Evolutionary conservation across 1,140 invertebrate genomes (phyloP).

Genomic region (Triops longicaudatus): DNA sequence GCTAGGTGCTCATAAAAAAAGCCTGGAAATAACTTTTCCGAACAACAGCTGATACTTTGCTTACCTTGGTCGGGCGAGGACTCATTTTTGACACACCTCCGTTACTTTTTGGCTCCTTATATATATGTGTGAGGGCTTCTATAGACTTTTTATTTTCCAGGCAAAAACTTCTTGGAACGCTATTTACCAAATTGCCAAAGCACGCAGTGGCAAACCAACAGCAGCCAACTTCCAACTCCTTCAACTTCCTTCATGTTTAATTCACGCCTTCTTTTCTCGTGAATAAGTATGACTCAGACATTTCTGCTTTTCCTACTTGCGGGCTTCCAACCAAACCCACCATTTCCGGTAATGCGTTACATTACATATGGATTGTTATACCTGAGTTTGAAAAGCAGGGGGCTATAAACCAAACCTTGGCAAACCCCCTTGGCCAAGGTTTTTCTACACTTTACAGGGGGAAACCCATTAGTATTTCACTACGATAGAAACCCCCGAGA

Average conservation of each 20-base stretch:
- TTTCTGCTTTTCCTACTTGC: neutral
- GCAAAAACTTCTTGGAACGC: neutral
- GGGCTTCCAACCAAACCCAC: neutral
- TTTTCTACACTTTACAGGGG: no score
- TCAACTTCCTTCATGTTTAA: slow-evolving; percentile 15
- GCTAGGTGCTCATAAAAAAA: no score
- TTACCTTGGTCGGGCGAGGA: no score
- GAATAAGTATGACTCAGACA: neutral
- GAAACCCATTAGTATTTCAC: no score
- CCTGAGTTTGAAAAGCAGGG: neutral
- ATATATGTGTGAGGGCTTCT: no score
- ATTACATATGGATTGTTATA: neutral
- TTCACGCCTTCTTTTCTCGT: slow-evolving; percentile 13
- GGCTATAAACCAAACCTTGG: neutral
- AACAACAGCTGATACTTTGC: no score
- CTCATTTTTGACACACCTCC: no score
- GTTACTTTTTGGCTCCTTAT: no score
- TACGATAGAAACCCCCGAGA: no score
- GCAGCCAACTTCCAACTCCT: neutral
- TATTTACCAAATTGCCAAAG: neutral
- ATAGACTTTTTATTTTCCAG: neutral
- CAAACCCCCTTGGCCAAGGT: no score
- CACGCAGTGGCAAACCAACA: neutral
- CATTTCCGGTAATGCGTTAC: neutral
- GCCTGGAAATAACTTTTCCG: no score